Conservation (phyloP, 2,888 invertebrate species). For the Synergus laeviventris region DNA sequence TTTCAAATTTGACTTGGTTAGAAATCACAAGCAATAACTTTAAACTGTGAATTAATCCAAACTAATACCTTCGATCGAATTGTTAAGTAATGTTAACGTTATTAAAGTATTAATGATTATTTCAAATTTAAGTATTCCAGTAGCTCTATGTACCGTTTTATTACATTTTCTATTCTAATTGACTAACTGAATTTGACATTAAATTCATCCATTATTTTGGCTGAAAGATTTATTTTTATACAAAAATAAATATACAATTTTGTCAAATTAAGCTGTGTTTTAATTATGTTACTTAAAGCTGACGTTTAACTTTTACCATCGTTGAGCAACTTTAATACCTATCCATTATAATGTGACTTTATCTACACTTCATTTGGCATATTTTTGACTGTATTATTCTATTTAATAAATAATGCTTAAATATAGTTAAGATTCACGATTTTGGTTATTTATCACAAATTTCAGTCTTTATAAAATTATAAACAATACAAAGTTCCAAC, state of each 20-base stretch:
- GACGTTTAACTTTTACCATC: neutral
- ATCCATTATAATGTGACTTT: neutral
- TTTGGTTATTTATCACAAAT: neutral
- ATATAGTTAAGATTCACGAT: neutral
- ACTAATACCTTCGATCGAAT: neutral
- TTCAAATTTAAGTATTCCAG: neutral
- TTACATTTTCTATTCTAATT: neutral
- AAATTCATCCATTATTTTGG: neutral
- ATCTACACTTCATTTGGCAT: constrained; percentile 22
- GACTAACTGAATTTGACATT: neutral
- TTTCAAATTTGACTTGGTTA: neutral
- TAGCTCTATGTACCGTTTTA: neutral
- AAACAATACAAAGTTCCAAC: too few species aligned
- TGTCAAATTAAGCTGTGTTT: constrained; percentile 22
- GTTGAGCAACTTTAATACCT: neutral
- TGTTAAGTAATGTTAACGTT: neutral
- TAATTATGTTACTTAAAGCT: constrained; percentile 6
- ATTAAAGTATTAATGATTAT: constrained; percentile 10
- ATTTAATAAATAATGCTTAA: neutral
- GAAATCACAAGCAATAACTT: neutral
- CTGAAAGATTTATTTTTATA: too few species aligned
- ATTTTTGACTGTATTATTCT: too few species aligned
- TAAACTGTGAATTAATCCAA: constrained; percentile 14
- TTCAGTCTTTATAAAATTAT: too few species aligned
- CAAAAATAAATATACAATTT: neutral